These are phyloP conservation scores for Catalaphyllia jardinei DNA, from an alignment of 64 coral and sea anemone genomes.

Conservation along the genomic window DNA sequence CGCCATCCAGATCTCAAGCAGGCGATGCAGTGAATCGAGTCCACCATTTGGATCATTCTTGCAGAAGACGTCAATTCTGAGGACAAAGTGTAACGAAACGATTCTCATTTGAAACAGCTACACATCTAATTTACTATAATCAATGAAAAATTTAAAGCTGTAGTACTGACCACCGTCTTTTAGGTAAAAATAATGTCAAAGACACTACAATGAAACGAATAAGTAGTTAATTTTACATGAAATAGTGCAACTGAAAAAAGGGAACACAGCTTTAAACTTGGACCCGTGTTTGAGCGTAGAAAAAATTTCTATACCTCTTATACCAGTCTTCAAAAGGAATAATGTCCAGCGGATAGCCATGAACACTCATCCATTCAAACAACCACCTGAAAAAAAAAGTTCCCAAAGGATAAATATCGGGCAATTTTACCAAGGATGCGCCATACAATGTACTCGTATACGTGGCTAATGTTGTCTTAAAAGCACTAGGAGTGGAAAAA, in stretches of 20 bases:
- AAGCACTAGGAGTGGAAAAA: too few species aligned
- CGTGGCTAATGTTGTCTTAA: too few species aligned
- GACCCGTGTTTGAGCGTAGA: background rate
- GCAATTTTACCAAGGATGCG: background rate
- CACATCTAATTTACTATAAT: too few species aligned
- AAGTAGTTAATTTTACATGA: too few species aligned
- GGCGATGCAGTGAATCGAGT: constrained; percentile 59
- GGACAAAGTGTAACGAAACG: background rate
- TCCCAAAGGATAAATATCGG: background rate
- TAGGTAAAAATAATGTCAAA: background rate
- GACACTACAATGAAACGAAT: too few species aligned
- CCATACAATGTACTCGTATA: too few species aligned
- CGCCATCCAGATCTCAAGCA: constrained; percentile 87
- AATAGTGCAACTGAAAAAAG: too few species aligned
- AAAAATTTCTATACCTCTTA: constrained; percentile 48
- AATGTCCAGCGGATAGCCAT: constrained; percentile 77
- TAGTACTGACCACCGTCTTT: background rate
- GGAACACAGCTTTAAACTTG: background rate
- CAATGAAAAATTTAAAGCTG: too few species aligned
- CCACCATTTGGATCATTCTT: constrained; percentile 38
- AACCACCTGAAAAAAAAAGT: constrained; percentile 70
- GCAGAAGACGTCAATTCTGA: constrained; percentile 54
- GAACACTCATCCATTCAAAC: constrained; percentile 89
- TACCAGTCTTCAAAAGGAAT: constrained; percentile 78
- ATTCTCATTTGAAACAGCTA: background rate